Base-by-base conservation (phyloP, 2,888 invertebrate genomes). In the Adelphocoris suturalis region DNA sequence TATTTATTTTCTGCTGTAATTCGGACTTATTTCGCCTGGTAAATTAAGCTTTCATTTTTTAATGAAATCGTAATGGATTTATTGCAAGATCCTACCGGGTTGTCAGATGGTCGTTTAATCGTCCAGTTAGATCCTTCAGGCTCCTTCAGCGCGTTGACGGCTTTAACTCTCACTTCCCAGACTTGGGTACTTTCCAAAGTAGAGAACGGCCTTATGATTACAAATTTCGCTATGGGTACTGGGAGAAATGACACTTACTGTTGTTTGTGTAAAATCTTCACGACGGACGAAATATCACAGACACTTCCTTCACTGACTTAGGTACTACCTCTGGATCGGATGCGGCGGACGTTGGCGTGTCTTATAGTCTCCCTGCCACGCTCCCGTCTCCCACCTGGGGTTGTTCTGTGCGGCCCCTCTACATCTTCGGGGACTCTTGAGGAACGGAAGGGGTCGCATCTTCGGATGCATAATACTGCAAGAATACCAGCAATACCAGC, bases 341-440 rank as follows among this genome's bases (percentile, higher is more conserved):
- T 82, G 47, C 23, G 52, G 47, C 48, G 82, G 48, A 52, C 23
- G 82, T 19, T 52, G 52, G 5, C n/a, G 82, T 13, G 82, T 82
- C 82, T 82, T 82, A 82, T 82, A 82, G 82, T 52, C 82, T 82
- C 82, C 82, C 47, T 48, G 46, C 82, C 82, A 82, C 13, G 68
- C 82, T 52, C 16, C 48, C 48, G 23, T 48, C 82, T 82, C 82
- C 82, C 82, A 19, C 82, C 82, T 16, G 46, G 37, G 52, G 48
- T 23, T 4, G 5, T 68, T 23, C 52, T 52, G 82, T 37, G 2
- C 27, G n/a, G 23, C 82, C 82, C 82, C 80, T 80, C 68, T 68
- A 37, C 37, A 37, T 68, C 68, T 68, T 19, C 68, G 3, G 16
- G 57, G 5, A 13, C 23, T 23, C 68, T 68, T 23, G 11, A 23